A percentile compares a stretch with the other conserved stretches of the same genome.
These are phyloP conservation scores for Atlantisia rogersi DNA, from an alignment of 2,113 vertebrate species.

Conservation along the genomic window DNA sequence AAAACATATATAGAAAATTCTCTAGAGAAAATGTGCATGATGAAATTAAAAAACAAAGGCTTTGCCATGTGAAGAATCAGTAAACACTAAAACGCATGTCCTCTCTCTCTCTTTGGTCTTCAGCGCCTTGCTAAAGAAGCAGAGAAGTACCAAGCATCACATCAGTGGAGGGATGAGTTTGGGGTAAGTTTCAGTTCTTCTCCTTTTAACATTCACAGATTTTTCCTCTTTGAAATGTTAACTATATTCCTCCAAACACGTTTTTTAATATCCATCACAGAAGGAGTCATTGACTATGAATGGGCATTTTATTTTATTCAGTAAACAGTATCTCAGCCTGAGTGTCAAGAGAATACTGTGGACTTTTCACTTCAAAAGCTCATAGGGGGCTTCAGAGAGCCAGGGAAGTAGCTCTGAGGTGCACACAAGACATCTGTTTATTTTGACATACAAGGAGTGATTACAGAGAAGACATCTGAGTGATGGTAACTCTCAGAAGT, in stretches of 20 bases:
- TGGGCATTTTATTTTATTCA: not conserved
- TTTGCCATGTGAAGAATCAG: not conserved
- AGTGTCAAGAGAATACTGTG: not conserved
- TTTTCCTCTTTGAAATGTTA: not conserved
- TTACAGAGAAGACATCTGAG: not conserved
- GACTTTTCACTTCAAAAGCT: not conserved
- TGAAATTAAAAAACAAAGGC: not conserved
- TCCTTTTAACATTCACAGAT: not conserved
- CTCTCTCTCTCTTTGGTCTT: slow-evolving; percentile 49
- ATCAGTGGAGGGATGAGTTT: slow-evolving; percentile 92
- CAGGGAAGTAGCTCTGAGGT: not conserved
- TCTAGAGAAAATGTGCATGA: not conserved
- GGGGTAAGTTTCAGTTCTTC: slow-evolving; percentile 79
- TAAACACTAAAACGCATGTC: not conserved
- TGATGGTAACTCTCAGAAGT: not conserved
- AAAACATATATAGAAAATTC: not conserved
- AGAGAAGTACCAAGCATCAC: slow-evolving; percentile 88
- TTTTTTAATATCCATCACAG: not conserved
- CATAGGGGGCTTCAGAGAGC: not conserved
- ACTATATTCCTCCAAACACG: not conserved
- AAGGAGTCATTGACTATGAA: not conserved
- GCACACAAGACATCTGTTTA: not conserved
- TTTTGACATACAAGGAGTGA: not conserved
- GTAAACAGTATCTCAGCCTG: not conserved
- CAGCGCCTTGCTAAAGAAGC: slow-evolving; percentile 93